Percentiles rank a stretch among this genome's conserved stretches.
Evolutionary conservation across 2,797 vertebrate species (phyloP).

Genomic region (Cryptoprocta ferox): DNA sequence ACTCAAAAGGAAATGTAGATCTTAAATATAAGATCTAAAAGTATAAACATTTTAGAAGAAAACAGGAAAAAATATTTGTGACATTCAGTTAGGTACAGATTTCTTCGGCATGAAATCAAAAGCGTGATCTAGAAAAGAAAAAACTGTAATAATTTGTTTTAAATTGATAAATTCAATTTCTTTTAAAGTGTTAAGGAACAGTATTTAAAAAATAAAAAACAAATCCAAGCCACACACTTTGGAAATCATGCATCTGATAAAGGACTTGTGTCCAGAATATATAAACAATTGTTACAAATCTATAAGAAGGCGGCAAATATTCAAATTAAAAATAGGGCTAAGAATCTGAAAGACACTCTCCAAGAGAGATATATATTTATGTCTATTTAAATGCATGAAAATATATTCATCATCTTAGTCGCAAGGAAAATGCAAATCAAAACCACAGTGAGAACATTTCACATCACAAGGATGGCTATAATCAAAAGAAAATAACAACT

Average conservation of each 20-base stretch:
- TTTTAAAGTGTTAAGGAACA: slow-evolving; percentile 3
- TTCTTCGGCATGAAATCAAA: neutral
- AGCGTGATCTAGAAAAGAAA: neutral
- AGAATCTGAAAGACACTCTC: neutral
- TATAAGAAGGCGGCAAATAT: neutral
- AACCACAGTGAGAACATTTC: neutral
- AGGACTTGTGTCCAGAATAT: neutral
- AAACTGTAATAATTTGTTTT: neutral
- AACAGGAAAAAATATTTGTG: neutral
- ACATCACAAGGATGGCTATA: neutral
- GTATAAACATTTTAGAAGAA: neutral
- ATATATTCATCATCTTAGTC: neutral
- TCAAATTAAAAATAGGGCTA: slow-evolving; percentile 29
- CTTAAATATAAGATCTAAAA: neutral
- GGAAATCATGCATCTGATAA: neutral
- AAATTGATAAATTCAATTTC: neutral
- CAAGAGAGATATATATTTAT: neutral
- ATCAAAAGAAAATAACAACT: neutral
- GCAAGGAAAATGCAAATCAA: slow-evolving; percentile 19
- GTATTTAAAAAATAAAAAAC: neutral
- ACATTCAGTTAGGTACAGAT: neutral
- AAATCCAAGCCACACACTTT: neutral
- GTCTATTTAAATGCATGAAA: neutral
- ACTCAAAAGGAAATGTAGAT: neutral
- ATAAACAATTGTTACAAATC: neutral